Base-by-base conservation (phyloP, 2,113 vertebrate genomes). In the Saguinus imperator region DNA sequence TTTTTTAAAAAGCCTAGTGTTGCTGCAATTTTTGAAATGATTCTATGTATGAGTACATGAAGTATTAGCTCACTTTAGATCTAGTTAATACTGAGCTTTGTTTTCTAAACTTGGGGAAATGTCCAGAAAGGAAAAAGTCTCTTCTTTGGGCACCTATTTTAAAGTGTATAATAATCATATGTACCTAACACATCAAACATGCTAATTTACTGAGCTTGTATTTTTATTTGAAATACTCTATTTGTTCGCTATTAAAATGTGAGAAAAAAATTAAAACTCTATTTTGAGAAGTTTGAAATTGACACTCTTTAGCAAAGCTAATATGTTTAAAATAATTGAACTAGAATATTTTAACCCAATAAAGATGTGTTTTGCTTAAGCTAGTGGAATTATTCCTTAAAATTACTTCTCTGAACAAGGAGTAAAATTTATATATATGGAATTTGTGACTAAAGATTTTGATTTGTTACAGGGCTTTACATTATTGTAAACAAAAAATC, bases 391-490 rank as follows among this genome's bases (percentile, higher is more conserved):
- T 61, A 43, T 91, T 85, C 93, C 75, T 92, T 66, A 96, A 93
- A 89, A 66, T 66, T 37, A 79, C 61, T 64, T 27, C 27, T 95
- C 37, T 70, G 68, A 92, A 94, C 10, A 83, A 93, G 64, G 29
- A 92, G 21, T 58, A 83, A 94, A 95, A 91, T 37, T 72, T 86
- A 32, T 40, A 9, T 84, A n/a, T 72, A 64, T 68, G 48, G 76
- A 97, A 92, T 93, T 80, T 92, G 50, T 97, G 87, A 57, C 73
- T 66, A 80, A 96, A 97, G 40, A 72, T 93, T 85, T 95, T 87
- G 29, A 87, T 76, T 90, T 92, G 70, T 94, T 91, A 11, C 20
- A 95, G 32, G 72, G 25, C 40, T 96, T 85, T 93, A 27, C 68
- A 79, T 35, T 94, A 58, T 75, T 95, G n/a, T 79, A 27, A 48